A percentile compares a stretch with the other conserved stretches of the same genome.
Evolutionary conservation across 2,888 invertebrate genomes (phyloP).

Genomic region (Pheosia gnoma): DNA sequence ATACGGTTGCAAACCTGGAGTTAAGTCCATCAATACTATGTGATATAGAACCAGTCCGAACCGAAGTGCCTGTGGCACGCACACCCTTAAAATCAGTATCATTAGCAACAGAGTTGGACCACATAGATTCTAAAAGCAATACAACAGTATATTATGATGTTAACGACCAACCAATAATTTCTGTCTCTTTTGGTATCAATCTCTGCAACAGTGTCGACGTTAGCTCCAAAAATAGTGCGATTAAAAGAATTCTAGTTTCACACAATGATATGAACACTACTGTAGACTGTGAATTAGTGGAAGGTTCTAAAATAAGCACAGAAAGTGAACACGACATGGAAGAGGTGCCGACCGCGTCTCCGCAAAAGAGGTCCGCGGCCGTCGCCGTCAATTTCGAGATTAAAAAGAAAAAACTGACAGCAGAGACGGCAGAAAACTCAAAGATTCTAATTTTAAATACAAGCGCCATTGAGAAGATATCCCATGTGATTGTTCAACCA

Average conservation of each 20-base stretch:
- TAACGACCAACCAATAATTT: conserved; percentile 42
- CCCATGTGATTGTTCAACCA: conserved; percentile 77
- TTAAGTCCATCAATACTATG: conserved; percentile 9
- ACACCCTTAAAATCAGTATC: conserved; percentile 41
- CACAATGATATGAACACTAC: conserved; percentile 47
- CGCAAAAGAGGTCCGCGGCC: conserved; percentile 51
- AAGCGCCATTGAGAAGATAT: conserved; percentile 73
- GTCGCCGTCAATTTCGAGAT: conserved; percentile 72
- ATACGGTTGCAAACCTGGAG: conserved; percentile 29
- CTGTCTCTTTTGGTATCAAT: conserved; percentile 58
- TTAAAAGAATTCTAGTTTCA: conserved; percentile 54
- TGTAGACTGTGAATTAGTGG: conserved; percentile 62
- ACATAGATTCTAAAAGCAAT: conserved; percentile 34
- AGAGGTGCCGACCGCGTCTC: conserved; percentile 26
- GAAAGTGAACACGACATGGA: conserved; percentile 52
- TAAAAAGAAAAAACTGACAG: conserved; percentile 67
- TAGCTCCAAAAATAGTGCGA: conserved; percentile 55
- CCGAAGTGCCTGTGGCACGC: conserved; percentile 10
- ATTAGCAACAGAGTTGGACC: conserved; percentile 44
- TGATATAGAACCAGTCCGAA: conserved; percentile 11
- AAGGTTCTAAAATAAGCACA: conserved; percentile 50
- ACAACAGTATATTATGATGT: conserved; percentile 43
- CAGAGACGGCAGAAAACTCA: conserved; percentile 55
- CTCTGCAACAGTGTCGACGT: conserved; percentile 59
- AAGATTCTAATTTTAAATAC: conserved; percentile 81